Percentiles rank a stretch among this genome's conserved stretches.
phyloP scores from a whole-genome alignment of 2,113 vertebrate genomes.

The Lipotes vexillifer region DNA sequence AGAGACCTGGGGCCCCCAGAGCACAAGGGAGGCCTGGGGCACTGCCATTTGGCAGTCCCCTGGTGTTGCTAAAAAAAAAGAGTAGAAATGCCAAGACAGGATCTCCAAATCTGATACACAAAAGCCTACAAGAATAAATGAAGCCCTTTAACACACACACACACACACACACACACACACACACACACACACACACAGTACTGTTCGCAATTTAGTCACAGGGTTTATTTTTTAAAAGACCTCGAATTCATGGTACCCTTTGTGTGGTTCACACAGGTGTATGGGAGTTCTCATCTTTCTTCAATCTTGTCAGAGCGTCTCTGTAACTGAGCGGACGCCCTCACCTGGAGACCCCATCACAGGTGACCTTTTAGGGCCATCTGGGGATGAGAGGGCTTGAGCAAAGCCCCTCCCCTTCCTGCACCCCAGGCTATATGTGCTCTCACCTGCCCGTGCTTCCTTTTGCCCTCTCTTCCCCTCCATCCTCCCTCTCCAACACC shows the following conservation, averaged over 20 bases:
- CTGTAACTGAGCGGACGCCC: not conserved
- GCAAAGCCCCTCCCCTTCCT: not conserved
- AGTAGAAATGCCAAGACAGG: not conserved
- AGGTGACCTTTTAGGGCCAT: not conserved
- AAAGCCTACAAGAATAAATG: not conserved
- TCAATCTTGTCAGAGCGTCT: not conserved
- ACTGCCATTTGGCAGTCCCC: not conserved
- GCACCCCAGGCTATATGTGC: no score
- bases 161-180: not conserved
- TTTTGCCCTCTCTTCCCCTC: no score
- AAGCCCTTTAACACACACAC: not conserved
- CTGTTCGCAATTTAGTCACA: not conserved
- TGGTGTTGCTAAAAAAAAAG: not conserved
- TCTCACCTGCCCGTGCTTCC: not conserved
- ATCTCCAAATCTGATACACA: not conserved
- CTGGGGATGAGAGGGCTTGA: not conserved
- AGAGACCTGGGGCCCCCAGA: not conserved
- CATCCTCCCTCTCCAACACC: not conserved
- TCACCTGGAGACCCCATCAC: not conserved
- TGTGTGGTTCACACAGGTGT: not conserved
- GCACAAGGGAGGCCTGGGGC: not conserved
- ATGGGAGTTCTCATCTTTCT: not conserved
- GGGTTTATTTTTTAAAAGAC: not conserved
- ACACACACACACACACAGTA: not conserved
- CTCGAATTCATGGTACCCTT: not conserved